Evolutionary conservation across 2,888 invertebrate genomes (phyloP).

Genomic region (Sylvicola cinctus): DNA sequence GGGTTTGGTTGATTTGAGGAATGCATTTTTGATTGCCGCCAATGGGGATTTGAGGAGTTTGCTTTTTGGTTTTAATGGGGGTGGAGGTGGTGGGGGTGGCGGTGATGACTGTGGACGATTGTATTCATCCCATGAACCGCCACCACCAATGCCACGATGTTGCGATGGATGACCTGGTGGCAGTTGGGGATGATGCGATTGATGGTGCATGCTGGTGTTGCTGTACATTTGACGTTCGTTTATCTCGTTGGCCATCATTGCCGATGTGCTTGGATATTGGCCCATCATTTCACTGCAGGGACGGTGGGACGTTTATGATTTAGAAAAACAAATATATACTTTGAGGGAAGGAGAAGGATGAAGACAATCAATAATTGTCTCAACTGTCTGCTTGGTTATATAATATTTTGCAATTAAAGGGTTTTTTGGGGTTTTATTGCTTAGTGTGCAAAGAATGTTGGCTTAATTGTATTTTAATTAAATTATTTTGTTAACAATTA

Average conservation of each 20-base stretch:
- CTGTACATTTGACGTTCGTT: conserved; percentile 9
- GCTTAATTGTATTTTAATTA: too few relatives aligned
- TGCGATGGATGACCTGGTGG: conserved; percentile 1
- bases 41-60: conserved; percentile 23
- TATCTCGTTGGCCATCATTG: conserved; percentile 1
- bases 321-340: neutral
- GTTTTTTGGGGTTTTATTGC: too few relatives aligned
- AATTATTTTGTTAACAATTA: too few relatives aligned
- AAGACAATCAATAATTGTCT: too few relatives aligned
- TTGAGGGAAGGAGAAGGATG: too few relatives aligned
- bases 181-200: conserved; percentile 1
- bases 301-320: conserved; percentile 7
- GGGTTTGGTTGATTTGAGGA: conserved; percentile 22
- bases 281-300: conserved; percentile 25
- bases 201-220: neutral
- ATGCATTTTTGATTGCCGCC: conserved; percentile 21
- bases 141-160: neutral
- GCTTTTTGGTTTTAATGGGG: conserved; percentile 22
- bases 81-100: conserved; percentile 16
- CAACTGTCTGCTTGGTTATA: too few relatives aligned
- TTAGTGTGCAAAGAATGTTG: too few relatives aligned
- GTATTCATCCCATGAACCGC: conserved; percentile 5
- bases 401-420: too few relatives aligned
- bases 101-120: conserved; percentile 5
- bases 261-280: conserved; percentile 10